Conservation (phyloP, 64 coral and sea anemone species). For the Montipora capricornis region DNA sequence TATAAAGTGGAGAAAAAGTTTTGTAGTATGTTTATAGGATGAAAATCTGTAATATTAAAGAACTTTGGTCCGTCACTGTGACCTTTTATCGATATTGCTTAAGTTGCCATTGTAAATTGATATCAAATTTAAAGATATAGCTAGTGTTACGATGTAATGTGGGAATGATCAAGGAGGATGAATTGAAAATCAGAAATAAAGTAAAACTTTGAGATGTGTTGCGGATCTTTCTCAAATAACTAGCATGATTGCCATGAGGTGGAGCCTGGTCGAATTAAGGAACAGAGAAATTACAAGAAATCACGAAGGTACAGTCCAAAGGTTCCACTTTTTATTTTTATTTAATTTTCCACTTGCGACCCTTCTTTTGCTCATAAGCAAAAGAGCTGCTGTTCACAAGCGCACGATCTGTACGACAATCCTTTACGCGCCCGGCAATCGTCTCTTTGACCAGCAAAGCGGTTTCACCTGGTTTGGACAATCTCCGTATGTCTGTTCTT, state of each 20-base stretch:
- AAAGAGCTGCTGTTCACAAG: too few species aligned
- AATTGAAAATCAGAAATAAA: background rate
- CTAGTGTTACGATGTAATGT: background rate
- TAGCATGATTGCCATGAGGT: too few species aligned
- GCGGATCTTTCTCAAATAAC: background rate
- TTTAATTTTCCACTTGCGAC: too few species aligned
- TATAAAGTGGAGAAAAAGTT: background rate
- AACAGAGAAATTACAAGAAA: too few species aligned
- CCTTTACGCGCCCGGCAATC: too few species aligned
- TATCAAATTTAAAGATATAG: background rate
- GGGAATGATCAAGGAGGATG: background rate
- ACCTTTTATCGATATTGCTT: background rate
- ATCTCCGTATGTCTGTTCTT: too few species aligned
- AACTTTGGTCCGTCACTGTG: background rate
- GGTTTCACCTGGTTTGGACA: too few species aligned
- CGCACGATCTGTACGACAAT: too few species aligned
- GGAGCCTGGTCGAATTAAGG: too few species aligned
- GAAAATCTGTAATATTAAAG: background rate
- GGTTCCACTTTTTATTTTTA: too few species aligned
- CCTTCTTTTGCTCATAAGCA: too few species aligned
- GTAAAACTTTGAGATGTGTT: background rate
- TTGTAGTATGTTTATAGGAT: background rate
- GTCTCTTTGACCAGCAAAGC: too few species aligned
- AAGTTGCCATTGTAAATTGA: background rate
- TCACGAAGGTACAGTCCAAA: background rate